A percentile compares a stretch with the other conserved stretches of the same genome.
These are phyloP conservation scores for Meandrusa payeni DNA, from an alignment of 2,888 invertebrate genomes.

Conservation along the genomic window DNA sequence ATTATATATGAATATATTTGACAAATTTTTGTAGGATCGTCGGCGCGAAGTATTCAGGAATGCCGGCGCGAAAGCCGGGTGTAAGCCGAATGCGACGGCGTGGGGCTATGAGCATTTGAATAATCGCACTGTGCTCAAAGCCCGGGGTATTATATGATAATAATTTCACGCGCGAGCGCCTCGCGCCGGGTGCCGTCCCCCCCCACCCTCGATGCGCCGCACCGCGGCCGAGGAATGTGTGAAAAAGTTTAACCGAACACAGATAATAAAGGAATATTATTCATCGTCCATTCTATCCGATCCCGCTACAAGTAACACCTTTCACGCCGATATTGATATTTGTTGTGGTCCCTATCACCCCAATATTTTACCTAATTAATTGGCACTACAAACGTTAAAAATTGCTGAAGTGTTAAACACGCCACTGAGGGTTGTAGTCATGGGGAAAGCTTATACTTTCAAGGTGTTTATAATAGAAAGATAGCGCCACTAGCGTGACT, in stretches of 20 bases:
- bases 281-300: conserved; percentile 32
- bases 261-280: conserved; percentile 38
- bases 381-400: conserved; percentile 64
- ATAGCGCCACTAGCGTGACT: no score
- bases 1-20: conserved; percentile 74
- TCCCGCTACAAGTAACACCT: conserved; percentile 38
- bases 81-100: conserved; percentile 38
- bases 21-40: conserved; percentile 64
- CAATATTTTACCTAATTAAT: conserved; percentile 56
- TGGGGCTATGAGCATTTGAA: conserved; percentile 70
- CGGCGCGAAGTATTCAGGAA: conserved; percentile 58
- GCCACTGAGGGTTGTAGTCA: conserved; percentile 35
- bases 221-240: conserved; percentile 62
- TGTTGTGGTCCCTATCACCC: conserved; percentile 37
- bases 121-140: conserved; percentile 69
- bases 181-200: conserved; percentile 46
- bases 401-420: conserved; percentile 60
- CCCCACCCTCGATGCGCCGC: conserved; percentile 39
- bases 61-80: conserved; percentile 46
- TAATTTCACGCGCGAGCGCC: conserved; percentile 74
- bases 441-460: conserved; percentile 34
- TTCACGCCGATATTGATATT: conserved; percentile 45
- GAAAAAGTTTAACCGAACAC: conserved; percentile 57
- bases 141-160: conserved; percentile 76
- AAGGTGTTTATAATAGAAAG: no score